Base-by-base conservation (phyloP, 1,140 invertebrate genomes). In the Chrysomallon squamiferum region DNA sequence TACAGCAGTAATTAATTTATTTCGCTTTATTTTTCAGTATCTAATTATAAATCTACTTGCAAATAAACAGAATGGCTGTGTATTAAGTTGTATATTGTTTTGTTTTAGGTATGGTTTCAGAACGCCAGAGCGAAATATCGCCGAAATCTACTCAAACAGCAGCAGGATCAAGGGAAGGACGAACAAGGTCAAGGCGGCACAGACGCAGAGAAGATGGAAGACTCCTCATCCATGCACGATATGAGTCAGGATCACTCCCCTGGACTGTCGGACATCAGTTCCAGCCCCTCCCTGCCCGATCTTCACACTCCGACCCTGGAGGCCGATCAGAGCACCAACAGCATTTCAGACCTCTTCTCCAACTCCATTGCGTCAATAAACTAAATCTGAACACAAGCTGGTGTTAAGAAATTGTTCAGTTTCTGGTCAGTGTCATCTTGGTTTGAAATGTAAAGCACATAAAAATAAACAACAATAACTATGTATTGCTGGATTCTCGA, bases 61-160 rank as follows among this genome's bases (percentile, higher is more conserved):
- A n/a, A n/a, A n/a, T n/a, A n/a, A n/a, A n/a, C n/a, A n/a, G n/a
- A n/a, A n/a, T n/a, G n/a, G n/a, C n/a, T 38, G 15, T 15, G 35
- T 38, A 38, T 5, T 38, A 7, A 38, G 5, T 38, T 25, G 22
- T 27, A 20, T 25, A 5, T 15, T 54, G 38, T 50, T 32, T 47
- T 41, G 86, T 87, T 41, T 22, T 89, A 98, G 96, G 96, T 98
- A 57, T 98, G 96, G 96, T 99, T 99, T 88, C 96, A 99, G 89
- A 99, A 99, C 85, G 95, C 95, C 27, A 88, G 96, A 58, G 96
- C 96, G 74, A 99, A 99, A 89, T 97, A 95, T 92, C 90, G 96
- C 76, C 90, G 96, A 70, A 95, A 95, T 90, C 91, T 95, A 85
- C 89, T 94, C 77, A 95, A 94, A 80, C 91, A 93, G 76, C 58